phyloP scores from a whole-genome alignment of 1,140 invertebrate genomes.

The Geopemphigus sp. region DNA sequence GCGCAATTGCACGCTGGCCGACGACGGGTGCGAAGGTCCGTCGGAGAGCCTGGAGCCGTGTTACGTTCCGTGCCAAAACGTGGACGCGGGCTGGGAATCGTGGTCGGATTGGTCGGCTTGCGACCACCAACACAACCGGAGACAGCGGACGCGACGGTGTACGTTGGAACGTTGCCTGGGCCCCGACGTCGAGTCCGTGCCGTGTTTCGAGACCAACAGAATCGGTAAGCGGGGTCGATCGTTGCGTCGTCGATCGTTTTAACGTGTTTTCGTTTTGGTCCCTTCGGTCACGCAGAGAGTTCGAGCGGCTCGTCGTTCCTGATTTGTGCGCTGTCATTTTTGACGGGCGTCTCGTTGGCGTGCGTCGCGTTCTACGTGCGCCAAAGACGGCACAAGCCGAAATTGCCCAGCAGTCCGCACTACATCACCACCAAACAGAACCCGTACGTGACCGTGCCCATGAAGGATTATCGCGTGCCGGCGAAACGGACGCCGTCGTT shows the following conservation, averaged over 20 bases:
- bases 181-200: constrained; percentile 63
- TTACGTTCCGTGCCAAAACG: constrained; percentile 60
- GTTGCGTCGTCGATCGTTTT: no score
- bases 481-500: constrained; percentile 54
- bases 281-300: background rate
- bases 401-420: constrained; percentile 69
- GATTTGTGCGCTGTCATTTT: constrained; percentile 51
- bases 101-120: constrained; percentile 74
- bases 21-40: constrained; percentile 60
- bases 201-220: constrained; percentile 58
- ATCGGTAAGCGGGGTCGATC: constrained; percentile 49
- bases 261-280: no score
- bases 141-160: constrained; percentile 66
- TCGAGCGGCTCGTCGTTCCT: background rate
- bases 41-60: constrained; percentile 58
- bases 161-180: constrained; percentile 66
- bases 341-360: constrained; percentile 55
- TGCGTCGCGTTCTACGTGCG: constrained; percentile 55
- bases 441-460: constrained; percentile 76
- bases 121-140: constrained; percentile 63
- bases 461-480: constrained; percentile 63
- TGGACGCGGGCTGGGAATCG: constrained; percentile 59
- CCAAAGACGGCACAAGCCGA: constrained; percentile 57
- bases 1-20: constrained; percentile 59
- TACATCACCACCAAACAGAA: constrained; percentile 77